phyloP scores from a whole-genome alignment of 1,140 invertebrate species.

The Psix sp. region DNA sequence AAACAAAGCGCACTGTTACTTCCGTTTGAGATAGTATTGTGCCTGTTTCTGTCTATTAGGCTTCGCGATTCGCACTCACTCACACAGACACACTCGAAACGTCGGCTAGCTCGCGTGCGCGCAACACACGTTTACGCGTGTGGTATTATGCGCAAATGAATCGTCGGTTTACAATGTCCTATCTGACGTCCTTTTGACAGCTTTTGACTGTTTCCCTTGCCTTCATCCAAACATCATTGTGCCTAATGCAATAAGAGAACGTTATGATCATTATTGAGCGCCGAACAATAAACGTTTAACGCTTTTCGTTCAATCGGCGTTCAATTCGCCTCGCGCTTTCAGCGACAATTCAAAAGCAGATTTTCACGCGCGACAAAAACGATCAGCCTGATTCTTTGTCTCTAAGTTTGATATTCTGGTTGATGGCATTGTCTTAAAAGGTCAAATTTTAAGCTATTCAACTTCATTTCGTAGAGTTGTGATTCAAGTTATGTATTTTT shows the following conservation, averaged over 20 bases:
- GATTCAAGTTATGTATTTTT: too few relatives aligned
- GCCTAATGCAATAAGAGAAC: constrained; percentile 54
- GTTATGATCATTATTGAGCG: constrained; percentile 54
- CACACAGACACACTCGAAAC: not conserved
- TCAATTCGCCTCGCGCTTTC: constrained; percentile 23
- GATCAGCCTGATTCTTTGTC: constrained; percentile 1
- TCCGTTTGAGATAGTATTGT: constrained; percentile 75
- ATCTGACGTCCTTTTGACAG: constrained; percentile 69
- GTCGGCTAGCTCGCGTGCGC: constrained; percentile 5
- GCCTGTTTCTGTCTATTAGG: constrained; percentile 52
- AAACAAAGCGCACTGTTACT: constrained; percentile 71
- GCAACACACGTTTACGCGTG: constrained; percentile 22
- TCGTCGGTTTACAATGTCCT: constrained; percentile 56
- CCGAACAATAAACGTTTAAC: constrained; percentile 51
- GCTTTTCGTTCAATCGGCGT: constrained; percentile 40
- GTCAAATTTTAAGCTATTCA: too few relatives aligned
- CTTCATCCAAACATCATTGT: constrained; percentile 68
- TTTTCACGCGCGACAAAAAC: constrained; percentile 13
- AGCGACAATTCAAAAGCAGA: constrained; percentile 13
- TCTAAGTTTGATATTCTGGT: too few relatives aligned
- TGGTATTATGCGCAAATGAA: constrained; percentile 51
- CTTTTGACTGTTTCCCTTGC: constrained; percentile 61
- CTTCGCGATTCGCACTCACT: constrained; percentile 47
- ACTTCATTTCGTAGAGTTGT: too few relatives aligned
- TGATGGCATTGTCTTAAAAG: too few relatives aligned